Conservation (phyloP, 2,113 vertebrate species). For the Melanostigma gelatinosum region DNA sequence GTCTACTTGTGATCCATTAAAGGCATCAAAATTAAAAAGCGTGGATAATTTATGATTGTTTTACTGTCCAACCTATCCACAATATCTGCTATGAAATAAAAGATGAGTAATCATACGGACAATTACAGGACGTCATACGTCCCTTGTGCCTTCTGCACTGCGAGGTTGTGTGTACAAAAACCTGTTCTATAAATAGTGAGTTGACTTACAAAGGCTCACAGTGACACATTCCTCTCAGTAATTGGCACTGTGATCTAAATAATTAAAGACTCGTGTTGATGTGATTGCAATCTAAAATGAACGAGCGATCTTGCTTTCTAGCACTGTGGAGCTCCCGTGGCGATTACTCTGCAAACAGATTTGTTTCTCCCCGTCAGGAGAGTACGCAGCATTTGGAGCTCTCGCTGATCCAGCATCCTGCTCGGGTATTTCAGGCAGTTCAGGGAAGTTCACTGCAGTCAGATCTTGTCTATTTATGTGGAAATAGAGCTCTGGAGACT, state of each 20-base stretch:
- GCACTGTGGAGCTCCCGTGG: slow-evolving; percentile 13
- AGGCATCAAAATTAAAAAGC: neutral
- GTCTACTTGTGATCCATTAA: neutral
- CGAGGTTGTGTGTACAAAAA: neutral
- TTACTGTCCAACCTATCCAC: neutral
- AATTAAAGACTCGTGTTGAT: slow-evolving; percentile 45
- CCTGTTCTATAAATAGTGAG: neutral
- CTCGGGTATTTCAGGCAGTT: slow-evolving; percentile 43
- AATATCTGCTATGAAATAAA: neutral
- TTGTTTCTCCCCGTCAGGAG: slow-evolving; percentile 26
- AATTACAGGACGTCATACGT: neutral
- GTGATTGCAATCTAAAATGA: slow-evolving; percentile 38
- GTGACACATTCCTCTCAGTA: slow-evolving; percentile 2
- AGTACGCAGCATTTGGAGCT: slow-evolving; percentile 21
- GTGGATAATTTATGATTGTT: neutral
- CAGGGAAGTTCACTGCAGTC: slow-evolving; percentile 43
- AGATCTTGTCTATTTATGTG: slow-evolving; percentile 49
- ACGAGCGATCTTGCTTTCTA: slow-evolving; percentile 26
- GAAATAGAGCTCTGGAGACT: slow-evolving; percentile 43
- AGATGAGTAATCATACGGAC: neutral
- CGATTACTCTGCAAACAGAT: slow-evolving; percentile 46
- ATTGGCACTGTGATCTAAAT: slow-evolving; percentile 34
- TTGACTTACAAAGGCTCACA: slow-evolving; percentile 13
- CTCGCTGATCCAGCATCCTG: slow-evolving; percentile 41
- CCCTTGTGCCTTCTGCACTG: neutral